A percentile compares a stretch with the other conserved stretches of the same genome.
These are phyloP conservation scores for Typhlichthys subterraneus DNA, from an alignment of 2,797 vertebrate species.

Conservation along the genomic window DNA sequence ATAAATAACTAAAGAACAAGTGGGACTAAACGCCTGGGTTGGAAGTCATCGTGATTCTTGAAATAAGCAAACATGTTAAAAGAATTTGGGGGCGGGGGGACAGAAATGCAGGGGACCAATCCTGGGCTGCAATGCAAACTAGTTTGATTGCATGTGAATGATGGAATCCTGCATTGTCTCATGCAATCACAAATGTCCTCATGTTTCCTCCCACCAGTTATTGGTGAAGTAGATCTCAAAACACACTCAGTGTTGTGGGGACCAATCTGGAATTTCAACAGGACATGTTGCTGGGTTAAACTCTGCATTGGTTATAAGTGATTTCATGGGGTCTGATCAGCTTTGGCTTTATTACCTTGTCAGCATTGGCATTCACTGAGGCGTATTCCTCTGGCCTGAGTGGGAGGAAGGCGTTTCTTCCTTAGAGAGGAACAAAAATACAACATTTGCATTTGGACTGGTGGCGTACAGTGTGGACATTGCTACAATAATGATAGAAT, in stretches of 20 bases:
- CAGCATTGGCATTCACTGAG: neutral
- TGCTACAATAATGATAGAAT: neutral
- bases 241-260: neutral
- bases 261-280: neutral
- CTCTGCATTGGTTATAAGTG: constrained; percentile 1
- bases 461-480: neutral
- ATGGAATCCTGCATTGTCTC: neutral
- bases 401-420: too few species aligned
- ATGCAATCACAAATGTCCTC: neutral
- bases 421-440: too few species aligned
- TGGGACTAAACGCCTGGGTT: too few species aligned
- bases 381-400: too few species aligned
- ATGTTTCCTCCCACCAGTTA: neutral
- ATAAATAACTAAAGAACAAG: too few species aligned
- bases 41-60: too few species aligned
- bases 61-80: too few species aligned
- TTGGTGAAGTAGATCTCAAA: constrained; percentile 6
- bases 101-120: neutral
- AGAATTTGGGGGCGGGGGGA: too few species aligned
- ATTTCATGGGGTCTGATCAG: constrained; percentile 6
- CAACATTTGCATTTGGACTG: neutral
- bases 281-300: neutral
- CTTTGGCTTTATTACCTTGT: constrained; percentile 15
- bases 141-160: neutral
- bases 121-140: neutral